A percentile compares a stretch with the other conserved stretches of the same genome.
Conservation (phyloP, 2,113 vertebrate genomes). For the Psilopsiagon aurifrons region DNA sequence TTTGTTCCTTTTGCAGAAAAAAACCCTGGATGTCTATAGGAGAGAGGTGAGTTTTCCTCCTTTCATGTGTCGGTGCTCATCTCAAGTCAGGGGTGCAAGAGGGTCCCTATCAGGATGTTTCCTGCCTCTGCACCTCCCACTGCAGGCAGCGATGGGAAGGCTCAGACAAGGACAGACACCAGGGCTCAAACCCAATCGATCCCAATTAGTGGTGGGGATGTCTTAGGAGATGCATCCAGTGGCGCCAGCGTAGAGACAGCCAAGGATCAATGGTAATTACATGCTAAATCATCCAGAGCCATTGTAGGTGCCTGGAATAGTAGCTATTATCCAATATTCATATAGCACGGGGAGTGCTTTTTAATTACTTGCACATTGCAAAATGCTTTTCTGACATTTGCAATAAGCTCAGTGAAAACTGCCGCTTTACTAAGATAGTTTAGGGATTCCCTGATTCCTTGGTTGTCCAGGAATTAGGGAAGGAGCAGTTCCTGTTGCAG, state of each 20-base stretch:
- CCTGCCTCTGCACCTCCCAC: background rate
- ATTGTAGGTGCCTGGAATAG: constrained; percentile 19
- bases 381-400: background rate
- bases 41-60: constrained; percentile 84
- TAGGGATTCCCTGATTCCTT: background rate
- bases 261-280: constrained; percentile 37
- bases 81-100: background rate
- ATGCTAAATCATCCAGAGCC: background rate
- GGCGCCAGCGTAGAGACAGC: constrained; percentile 1
- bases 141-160: background rate
- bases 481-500: background rate
- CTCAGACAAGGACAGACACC: background rate
- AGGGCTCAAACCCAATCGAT: background rate
- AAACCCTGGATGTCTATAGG: constrained; percentile 84
- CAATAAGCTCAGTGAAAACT: background rate
- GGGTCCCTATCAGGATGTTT: background rate
- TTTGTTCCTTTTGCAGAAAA: constrained; percentile 79
- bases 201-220: background rate
- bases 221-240: background rate
- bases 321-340: constrained; percentile 9
- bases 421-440: background rate
- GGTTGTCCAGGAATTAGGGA: background rate
- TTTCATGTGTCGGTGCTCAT: background rate
- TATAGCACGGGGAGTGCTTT: background rate
- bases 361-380: constrained; percentile 38